phyloP scores from a whole-genome alignment of 1,140 invertebrate species.

The Argopecten irradians region DNA sequence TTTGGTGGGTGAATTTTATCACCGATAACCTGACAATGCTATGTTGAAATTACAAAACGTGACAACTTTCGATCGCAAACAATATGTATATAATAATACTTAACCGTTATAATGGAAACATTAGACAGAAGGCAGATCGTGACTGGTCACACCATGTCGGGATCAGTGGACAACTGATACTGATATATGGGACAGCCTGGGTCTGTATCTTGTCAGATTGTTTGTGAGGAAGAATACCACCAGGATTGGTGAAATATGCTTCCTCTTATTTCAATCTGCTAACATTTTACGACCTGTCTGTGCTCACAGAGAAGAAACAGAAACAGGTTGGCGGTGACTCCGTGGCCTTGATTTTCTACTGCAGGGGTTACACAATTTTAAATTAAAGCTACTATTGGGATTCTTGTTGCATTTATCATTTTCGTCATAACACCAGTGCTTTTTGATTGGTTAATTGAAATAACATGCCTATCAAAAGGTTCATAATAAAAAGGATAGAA shows the following conservation, averaged over 20 bases:
- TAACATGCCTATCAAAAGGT: too few relatives aligned
- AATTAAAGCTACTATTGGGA: too few relatives aligned
- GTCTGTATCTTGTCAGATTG: conserved; percentile 12
- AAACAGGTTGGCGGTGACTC: not conserved
- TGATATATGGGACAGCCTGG: not conserved
- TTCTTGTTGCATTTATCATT: too few relatives aligned
- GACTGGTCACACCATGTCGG: not conserved
- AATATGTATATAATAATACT: not conserved
- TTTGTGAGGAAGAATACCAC: not conserved
- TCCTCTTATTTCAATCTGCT: conserved; percentile 2
- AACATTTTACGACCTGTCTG: not conserved
- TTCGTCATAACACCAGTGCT: too few relatives aligned
- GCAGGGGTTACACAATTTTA: too few relatives aligned
- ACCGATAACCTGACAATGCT: not conserved
- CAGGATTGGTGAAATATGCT: not conserved
- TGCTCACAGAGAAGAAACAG: not conserved
- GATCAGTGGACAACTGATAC: not conserved
- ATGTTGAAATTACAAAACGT: not conserved
- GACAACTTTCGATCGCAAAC: not conserved
- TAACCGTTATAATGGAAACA: not conserved
- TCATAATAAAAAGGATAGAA: too few relatives aligned
- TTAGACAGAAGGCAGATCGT: not conserved
- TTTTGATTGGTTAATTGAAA: too few relatives aligned
- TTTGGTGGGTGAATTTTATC: too few relatives aligned
- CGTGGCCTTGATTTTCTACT: too few relatives aligned